Conservation (phyloP, 2,888 invertebrate species). For the Drosophila trichaetosa region DNA sequence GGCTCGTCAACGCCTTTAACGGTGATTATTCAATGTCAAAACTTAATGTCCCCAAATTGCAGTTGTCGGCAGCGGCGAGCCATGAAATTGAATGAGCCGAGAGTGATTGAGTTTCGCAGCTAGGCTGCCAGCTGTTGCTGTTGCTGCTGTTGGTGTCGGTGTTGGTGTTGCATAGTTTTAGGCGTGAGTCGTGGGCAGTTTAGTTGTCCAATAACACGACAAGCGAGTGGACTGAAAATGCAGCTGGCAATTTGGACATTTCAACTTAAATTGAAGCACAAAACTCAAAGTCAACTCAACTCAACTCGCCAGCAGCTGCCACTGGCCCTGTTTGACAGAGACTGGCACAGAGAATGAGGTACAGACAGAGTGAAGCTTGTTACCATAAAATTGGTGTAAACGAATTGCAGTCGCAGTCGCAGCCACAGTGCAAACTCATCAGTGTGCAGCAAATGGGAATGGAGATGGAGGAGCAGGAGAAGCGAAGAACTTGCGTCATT, state of each 20-base stretch:
- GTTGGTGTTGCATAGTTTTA: slow-evolving; percentile 60
- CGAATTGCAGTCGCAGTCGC: slow-evolving; percentile 81
- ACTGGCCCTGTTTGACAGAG: slow-evolving; percentile 39
- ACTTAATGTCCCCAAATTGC: slow-evolving; percentile 76
- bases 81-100: slow-evolving; percentile 65
- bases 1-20: slow-evolving; percentile 72
- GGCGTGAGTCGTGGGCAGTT: slow-evolving; percentile 44
- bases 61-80: slow-evolving; percentile 72
- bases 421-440: slow-evolving; percentile 58
- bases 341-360: slow-evolving; percentile 4
- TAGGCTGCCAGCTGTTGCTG: slow-evolving; percentile 59
- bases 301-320: slow-evolving; percentile 65
- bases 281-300: slow-evolving; percentile 26
- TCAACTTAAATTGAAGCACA: slow-evolving; percentile 29
- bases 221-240: slow-evolving; percentile 36
- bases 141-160: slow-evolving; percentile 45
- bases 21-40: slow-evolving; percentile 77
- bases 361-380: slow-evolving; percentile 59
- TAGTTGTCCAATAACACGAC: slow-evolving; percentile 12
- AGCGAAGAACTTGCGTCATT: slow-evolving; percentile 73
- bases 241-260: slow-evolving; percentile 60
- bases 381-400: slow-evolving; percentile 85
- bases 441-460: background rate
- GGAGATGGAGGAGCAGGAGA: slow-evolving; percentile 7
- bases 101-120: slow-evolving; percentile 13